Conservation (phyloP, 2,797 vertebrate genomes). For the Cyprinodon diabolis region DNA sequence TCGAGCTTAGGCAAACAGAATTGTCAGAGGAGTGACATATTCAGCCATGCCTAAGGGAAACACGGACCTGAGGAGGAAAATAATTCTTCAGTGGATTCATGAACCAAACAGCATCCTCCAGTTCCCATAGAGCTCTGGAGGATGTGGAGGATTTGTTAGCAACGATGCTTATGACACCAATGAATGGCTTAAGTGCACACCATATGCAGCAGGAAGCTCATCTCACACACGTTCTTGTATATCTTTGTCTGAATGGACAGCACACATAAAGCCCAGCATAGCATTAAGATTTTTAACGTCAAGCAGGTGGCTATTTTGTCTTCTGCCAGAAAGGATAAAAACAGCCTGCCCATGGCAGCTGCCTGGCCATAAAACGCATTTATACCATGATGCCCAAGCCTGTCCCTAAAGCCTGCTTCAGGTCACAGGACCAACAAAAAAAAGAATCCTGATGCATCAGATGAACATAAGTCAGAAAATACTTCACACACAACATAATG, state of each 20-base stretch:
- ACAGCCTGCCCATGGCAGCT: slow-evolving; percentile 77
- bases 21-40: slow-evolving; percentile 72
- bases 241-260: slow-evolving; percentile 70
- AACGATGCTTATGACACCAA: slow-evolving; percentile 51
- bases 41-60: slow-evolving; percentile 50
- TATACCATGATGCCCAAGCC: slow-evolving; percentile 78
- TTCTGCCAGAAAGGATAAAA: slow-evolving; percentile 77
- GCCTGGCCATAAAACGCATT: slow-evolving; percentile 82
- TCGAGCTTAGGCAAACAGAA: slow-evolving; percentile 74
- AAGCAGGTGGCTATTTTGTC: slow-evolving; percentile 81
- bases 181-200: slow-evolving; percentile 64
- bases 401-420: slow-evolving; percentile 73
- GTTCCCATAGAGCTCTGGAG: slow-evolving; percentile 45
- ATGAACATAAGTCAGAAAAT: slow-evolving; percentile 39
- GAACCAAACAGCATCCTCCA: slow-evolving; percentile 56
- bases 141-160: slow-evolving; percentile 30
- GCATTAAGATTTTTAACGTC: slow-evolving; percentile 67
- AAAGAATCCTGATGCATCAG: slow-evolving; percentile 37
- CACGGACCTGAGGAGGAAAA: slow-evolving; percentile 43
- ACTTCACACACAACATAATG: slow-evolving; percentile 14
- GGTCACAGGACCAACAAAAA: slow-evolving; percentile 53
- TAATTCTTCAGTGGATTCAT: slow-evolving; percentile 70
- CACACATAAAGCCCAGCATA: slow-evolving; percentile 69
- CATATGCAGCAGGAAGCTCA: slow-evolving; percentile 64
- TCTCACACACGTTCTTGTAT: slow-evolving; percentile 55